Base-by-base conservation (phyloP, 1,140 invertebrate species). In the Ostrea denselamellosa region DNA sequence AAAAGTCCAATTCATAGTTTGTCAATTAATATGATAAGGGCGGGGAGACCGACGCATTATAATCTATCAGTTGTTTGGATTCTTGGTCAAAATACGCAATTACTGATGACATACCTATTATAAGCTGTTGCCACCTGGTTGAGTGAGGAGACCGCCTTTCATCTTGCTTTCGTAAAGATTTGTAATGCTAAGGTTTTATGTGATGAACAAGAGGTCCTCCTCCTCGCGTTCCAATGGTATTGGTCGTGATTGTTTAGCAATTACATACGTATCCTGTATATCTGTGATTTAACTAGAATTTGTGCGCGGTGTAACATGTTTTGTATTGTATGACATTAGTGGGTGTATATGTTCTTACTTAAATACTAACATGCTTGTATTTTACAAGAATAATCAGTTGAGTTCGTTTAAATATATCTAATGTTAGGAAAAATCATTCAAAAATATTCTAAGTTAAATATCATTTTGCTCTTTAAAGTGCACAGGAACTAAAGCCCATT, bases 391-490 rank as follows among this genome's bases (percentile, higher is more conserved):
- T 62, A 17, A 17, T 62, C n/a, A 17, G 17, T 17, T 19, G 56
- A 62, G 56, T 5, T 62, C 17, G n/a, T 62, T 62, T 62, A 17
- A 58, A 58, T 62, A 19, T 62, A 17, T 62, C 14, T 7, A 56
- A 44, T 44, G 34, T 62, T 62, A 62, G 19, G 19, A 62, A 7
- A 19, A n/a, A 17, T 19, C 56, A 19, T 17, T 0, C 17, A 62
- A 58, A 19, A 62, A 62, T 3, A n/a, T 19, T 19, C 19, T 62
- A 5, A 19, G 17, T 19, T n/a, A 62, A 62, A 62, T 62, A n/a
- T 62, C 28, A 25, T 77, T 77, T 77, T 77, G 68, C 28, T 77
- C 68, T 77, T 77, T 77, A 77, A 77, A 77, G 68, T 77, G 68
- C 68, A 77, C 28, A 77, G 68, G 68, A 77, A 77, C 68, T 77